Evolutionary conservation across 2,888 invertebrate genomes (phyloP).

Genomic region (Lasioglossum figueresi): DNA sequence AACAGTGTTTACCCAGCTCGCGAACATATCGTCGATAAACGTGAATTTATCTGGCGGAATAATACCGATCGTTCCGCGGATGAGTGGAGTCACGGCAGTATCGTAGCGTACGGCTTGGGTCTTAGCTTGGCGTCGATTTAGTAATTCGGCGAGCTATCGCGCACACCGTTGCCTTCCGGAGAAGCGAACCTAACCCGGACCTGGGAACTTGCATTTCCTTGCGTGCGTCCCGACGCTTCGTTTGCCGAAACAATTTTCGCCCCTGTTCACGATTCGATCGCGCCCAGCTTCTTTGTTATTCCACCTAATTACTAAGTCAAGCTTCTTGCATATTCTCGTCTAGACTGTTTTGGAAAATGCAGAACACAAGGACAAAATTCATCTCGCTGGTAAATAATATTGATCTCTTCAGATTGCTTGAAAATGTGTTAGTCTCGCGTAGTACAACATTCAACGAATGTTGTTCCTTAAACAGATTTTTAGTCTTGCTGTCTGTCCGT

Average conservation of each 20-base stretch:
- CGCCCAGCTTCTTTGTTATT: neutral
- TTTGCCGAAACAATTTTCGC: slow-evolving; percentile 9
- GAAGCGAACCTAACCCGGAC: neutral
- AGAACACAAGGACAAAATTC: too few relatives aligned
- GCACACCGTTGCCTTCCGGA: neutral
- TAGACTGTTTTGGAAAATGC: neutral
- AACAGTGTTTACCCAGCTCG: slow-evolving; percentile 36
- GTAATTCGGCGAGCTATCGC: slow-evolving; percentile 42
- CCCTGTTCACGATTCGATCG: neutral
- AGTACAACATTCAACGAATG: too few relatives aligned
- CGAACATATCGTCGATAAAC: slow-evolving; percentile 40
- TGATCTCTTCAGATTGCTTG: too few relatives aligned
- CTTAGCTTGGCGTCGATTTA: slow-evolving; percentile 41
- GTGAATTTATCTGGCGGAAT: slow-evolving; percentile 54
- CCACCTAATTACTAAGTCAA: neutral
- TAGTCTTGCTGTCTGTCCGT: too few relatives aligned
- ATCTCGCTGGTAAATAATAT: too few relatives aligned
- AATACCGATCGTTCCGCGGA: slow-evolving; percentile 48
- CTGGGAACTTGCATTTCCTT: slow-evolving; percentile 10
- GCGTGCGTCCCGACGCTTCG: neutral
- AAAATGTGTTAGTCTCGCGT: too few relatives aligned
- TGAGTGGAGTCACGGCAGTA: slow-evolving; percentile 38
- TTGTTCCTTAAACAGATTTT: too few relatives aligned
- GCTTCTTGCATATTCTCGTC: neutral
- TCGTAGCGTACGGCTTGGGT: slow-evolving; percentile 23